Conservation (phyloP, 2,888 invertebrate genomes). For the Crioceris asparagi region DNA sequence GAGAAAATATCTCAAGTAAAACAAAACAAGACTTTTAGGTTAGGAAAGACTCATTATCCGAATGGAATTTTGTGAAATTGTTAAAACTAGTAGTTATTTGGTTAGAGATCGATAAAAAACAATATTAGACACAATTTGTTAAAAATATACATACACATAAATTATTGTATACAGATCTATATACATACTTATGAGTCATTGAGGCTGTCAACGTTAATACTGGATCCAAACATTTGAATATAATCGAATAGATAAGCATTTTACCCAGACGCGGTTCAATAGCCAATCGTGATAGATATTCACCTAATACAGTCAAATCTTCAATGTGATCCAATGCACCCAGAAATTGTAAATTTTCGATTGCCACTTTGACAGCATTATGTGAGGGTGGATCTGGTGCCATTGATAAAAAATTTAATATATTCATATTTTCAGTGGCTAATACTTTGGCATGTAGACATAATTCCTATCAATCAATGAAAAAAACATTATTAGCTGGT, state of each 20-base stretch:
- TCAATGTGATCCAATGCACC: conserved; percentile 80
- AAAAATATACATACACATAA: too few relatives aligned
- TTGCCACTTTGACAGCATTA: conserved; percentile 65
- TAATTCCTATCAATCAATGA: conserved; percentile 50
- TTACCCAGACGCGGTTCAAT: conserved; percentile 88
- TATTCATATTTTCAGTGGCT: conserved; percentile 56
- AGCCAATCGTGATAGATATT: conserved; percentile 81
- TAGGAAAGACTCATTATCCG: too few relatives aligned
- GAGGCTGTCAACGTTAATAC: conserved; percentile 83
- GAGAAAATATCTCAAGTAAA: too few relatives aligned
- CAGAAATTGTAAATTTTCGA: conserved; percentile 59
- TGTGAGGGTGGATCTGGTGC: conserved; percentile 82
- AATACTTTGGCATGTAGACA: conserved; percentile 82
- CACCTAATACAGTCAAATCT: conserved; percentile 78
- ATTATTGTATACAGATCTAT: too few relatives aligned
- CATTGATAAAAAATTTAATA: conserved; percentile 66
- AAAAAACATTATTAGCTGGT: too few relatives aligned
- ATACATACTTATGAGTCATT: conserved; percentile 58
- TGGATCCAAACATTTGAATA: conserved; percentile 88
- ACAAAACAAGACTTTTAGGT: too few relatives aligned
- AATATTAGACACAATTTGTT: too few relatives aligned
- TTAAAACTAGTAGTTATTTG: too few relatives aligned
- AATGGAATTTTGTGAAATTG: too few relatives aligned
- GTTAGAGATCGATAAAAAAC: too few relatives aligned
- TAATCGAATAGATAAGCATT: conserved; percentile 79